Evolutionary conservation across 2,888 invertebrate species (phyloP).

Genomic region (Incurvaria masculella): DNA sequence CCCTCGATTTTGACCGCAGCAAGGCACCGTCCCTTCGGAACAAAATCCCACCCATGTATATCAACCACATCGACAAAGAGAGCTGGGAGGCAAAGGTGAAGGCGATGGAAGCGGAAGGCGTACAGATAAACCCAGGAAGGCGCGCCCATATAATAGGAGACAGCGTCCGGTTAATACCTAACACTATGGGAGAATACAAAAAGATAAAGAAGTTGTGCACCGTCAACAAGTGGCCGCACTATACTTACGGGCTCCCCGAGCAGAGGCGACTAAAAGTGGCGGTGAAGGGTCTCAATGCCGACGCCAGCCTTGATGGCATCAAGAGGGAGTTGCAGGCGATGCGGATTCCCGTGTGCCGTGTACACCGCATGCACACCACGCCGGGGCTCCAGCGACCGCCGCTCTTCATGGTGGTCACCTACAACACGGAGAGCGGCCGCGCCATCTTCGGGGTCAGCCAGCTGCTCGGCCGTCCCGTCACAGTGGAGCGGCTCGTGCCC

Average conservation of each 20-base stretch:
- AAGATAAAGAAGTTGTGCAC: constrained; percentile 26
- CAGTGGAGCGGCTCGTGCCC: constrained; percentile 27
- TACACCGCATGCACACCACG: constrained; percentile 30
- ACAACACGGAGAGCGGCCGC: constrained; percentile 23
- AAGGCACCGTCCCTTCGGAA: too few relatives aligned
- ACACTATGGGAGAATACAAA: constrained; percentile 29
- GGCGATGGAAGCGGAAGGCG: too few relatives aligned
- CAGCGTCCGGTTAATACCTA: too few relatives aligned
- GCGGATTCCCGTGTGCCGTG: constrained; percentile 27
- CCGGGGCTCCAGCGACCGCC: constrained; percentile 19
- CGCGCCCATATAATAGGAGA: too few relatives aligned
- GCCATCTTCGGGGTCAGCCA: constrained; percentile 23
- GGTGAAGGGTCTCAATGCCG: constrained; percentile 28
- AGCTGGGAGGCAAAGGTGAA: too few relatives aligned
- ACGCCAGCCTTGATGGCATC: constrained; percentile 22
- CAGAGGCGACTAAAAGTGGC: constrained; percentile 32
- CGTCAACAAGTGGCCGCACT: constrained; percentile 27
- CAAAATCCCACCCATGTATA: too few relatives aligned
- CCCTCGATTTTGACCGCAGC: too few relatives aligned
- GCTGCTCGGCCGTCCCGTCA: constrained; percentile 25
- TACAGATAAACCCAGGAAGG: too few relatives aligned
- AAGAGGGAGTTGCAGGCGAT: constrained; percentile 24
- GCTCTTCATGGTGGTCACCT: constrained; percentile 28
- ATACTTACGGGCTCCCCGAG: constrained; percentile 30
- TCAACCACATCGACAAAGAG: too few relatives aligned